phyloP scores from a whole-genome alignment of 2,113 vertebrate species.

The Antigone vipio region DNA sequence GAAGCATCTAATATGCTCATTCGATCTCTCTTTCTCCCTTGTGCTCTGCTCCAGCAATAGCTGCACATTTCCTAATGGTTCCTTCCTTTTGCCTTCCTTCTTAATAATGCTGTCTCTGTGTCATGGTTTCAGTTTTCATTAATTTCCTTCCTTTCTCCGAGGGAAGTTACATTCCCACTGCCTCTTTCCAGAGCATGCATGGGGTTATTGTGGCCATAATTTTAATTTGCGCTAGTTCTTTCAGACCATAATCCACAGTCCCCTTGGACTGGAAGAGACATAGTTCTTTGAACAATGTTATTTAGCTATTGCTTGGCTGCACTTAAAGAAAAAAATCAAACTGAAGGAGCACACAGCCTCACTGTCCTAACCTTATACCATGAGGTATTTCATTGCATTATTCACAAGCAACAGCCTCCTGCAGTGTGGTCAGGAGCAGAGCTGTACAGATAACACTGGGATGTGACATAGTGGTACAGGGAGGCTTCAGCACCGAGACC shows the following conservation, averaged over 20 bases:
- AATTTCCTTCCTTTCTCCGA: neutral
- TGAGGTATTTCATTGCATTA: neutral
- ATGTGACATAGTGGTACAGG: accelerated
- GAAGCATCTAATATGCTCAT: neutral
- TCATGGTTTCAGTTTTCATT: neutral
- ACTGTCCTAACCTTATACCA: neutral
- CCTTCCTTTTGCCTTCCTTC: neutral
- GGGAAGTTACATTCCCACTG: neutral
- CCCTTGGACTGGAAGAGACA: neutral
- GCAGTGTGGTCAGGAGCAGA: neutral
- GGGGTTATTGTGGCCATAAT: neutral
- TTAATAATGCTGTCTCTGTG: neutral
- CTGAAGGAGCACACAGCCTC: neutral
- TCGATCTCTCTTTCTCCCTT: neutral
- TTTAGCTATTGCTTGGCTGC: neutral
- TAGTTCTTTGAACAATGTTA: neutral
- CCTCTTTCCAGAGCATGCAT: neutral
- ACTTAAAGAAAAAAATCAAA: neutral
- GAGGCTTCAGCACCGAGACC: neutral
- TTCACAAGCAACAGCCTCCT: neutral
- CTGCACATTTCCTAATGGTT: neutral
- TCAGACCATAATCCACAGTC: neutral
- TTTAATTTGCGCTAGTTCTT: neutral
- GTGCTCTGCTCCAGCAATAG: neutral
- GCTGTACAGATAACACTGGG: neutral